These are phyloP conservation scores for Charadrius vociferus DNA, from an alignment of 2,113 vertebrate genomes.

Conservation along the genomic window DNA sequence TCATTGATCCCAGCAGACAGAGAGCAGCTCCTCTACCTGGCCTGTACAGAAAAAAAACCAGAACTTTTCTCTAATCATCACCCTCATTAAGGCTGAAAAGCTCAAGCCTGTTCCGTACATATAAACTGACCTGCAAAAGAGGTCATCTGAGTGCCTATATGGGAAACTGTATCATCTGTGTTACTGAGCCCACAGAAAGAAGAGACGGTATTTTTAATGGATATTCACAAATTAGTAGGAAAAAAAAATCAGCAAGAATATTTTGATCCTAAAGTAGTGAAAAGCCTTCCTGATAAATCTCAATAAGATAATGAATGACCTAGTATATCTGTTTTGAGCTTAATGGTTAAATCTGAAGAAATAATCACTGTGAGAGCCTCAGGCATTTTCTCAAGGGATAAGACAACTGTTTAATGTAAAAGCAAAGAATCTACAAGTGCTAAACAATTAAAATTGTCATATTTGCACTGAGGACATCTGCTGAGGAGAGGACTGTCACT, in stretches of 20 bases:
- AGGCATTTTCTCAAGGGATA: neutral
- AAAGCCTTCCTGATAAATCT: neutral
- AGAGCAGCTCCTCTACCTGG: neutral
- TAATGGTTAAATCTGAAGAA: neutral
- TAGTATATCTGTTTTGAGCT: neutral
- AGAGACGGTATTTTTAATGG: neutral
- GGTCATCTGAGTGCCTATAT: neutral
- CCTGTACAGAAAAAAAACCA: neutral
- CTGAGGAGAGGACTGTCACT: neutral
- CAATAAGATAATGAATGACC: neutral
- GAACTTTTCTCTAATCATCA: neutral
- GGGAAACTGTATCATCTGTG: neutral
- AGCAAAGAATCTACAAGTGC: neutral
- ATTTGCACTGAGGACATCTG: neutral
- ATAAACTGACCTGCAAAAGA: neutral
- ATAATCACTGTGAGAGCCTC: neutral
- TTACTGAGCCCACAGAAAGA: neutral
- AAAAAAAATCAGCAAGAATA: neutral
- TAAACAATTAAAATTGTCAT: neutral
- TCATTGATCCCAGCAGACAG: neutral
- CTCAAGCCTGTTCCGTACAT: neutral
- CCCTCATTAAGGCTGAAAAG: neutral
- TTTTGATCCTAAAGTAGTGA: neutral
- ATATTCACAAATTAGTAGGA: neutral
- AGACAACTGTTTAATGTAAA: neutral